Conservation (phyloP, 2,888 invertebrate genomes). For the Stomorhina lunata region DNA sequence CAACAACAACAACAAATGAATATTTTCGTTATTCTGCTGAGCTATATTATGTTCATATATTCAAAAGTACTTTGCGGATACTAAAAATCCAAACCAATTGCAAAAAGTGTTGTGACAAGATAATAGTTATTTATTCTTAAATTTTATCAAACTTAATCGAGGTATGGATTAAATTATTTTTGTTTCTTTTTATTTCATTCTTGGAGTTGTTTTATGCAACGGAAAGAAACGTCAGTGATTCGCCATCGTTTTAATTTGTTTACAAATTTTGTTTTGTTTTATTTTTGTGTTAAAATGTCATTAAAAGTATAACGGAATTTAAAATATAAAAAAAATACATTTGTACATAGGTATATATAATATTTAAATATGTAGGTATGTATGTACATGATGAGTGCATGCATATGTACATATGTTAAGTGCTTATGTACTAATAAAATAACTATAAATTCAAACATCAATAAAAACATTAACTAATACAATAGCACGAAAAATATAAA, state of each 20-base stretch:
- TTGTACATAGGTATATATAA: neutral
- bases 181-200: neutral
- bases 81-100: conserved; percentile 24
- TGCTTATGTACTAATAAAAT: too few relatives aligned
- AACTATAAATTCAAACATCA: too few relatives aligned
- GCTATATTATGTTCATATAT: too few relatives aligned
- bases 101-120: neutral
- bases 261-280: neutral
- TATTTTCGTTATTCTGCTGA: conserved; percentile 31
- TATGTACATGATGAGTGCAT: neutral
- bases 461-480: too few relatives aligned
- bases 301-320: conserved; percentile 44
- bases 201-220: neutral
- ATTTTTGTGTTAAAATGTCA: conserved; percentile 1
- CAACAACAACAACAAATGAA: conserved; percentile 56
- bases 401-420: conserved; percentile 1
- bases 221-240: neutral
- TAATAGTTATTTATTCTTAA: neutral
- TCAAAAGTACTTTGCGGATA: too few relatives aligned
- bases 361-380: neutral
- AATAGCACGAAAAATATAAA: neutral
- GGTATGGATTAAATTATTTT: conserved; percentile 1
- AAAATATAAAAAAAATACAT: neutral
- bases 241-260: conserved; percentile 32
- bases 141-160: conserved; percentile 9